Evolutionary conservation across 1,140 invertebrate genomes (phyloP).

Genomic region (Linepithema humile): DNA sequence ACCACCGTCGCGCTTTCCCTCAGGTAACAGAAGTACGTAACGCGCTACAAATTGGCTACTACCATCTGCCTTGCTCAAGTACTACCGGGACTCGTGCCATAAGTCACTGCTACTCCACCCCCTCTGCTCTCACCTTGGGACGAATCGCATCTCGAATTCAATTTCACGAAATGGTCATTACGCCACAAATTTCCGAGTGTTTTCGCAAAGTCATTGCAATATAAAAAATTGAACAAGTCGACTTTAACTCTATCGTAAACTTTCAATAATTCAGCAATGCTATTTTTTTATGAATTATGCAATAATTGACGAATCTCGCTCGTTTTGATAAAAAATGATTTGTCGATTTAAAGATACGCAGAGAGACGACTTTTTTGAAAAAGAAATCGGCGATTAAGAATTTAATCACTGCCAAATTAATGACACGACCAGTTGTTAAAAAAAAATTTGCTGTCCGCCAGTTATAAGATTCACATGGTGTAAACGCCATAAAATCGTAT

Average conservation of each 20-base stretch:
- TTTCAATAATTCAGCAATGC: neutral
- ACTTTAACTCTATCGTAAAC: neutral
- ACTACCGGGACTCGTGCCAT: slow-evolving; percentile 45
- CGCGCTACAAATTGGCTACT: slow-evolving; percentile 65
- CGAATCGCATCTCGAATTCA: slow-evolving; percentile 66
- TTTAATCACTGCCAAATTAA: slow-evolving; percentile 53
- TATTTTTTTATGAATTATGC: neutral
- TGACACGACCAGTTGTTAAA: slow-evolving; percentile 21
- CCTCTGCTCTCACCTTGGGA: slow-evolving; percentile 41
- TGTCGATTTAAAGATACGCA: neutral
- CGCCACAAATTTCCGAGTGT: slow-evolving; percentile 47
- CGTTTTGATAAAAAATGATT: neutral
- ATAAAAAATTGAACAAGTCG: neutral
- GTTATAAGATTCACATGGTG: neutral
- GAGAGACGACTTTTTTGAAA: neutral
- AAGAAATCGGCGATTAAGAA: neutral
- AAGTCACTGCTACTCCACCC: slow-evolving; percentile 57
- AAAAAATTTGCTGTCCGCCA: neutral
- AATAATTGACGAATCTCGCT: neutral
- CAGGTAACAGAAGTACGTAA: slow-evolving; percentile 54
- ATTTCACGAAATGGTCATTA: slow-evolving; percentile 64
- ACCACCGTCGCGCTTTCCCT: slow-evolving; percentile 21
- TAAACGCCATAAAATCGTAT: slow-evolving; percentile 29
- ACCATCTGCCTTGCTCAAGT: neutral
- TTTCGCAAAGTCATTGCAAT: slow-evolving; percentile 11